phyloP scores from a whole-genome alignment of 2,888 invertebrate genomes.

The Acleris sparsana region DNA sequence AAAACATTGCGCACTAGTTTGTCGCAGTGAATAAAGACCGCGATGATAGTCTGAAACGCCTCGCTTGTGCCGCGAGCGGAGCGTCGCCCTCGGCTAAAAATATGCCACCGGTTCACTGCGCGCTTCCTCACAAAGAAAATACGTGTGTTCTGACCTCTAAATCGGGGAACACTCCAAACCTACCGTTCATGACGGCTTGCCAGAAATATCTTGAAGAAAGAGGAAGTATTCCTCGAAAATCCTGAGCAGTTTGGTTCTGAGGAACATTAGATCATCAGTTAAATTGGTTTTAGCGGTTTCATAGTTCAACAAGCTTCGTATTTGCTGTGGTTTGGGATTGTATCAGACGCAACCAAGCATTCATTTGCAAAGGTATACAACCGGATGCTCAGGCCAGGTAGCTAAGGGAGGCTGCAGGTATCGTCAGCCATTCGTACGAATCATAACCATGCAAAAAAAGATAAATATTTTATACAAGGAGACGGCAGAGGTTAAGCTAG shows the following conservation, averaged over 20 bases:
- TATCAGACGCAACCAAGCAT: constrained; percentile 24
- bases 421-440: not conserved
- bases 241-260: constrained; percentile 6
- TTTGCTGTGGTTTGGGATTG: constrained; percentile 8
- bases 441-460: constrained; percentile 21
- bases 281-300: constrained; percentile 10
- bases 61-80: constrained; percentile 47
- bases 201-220: constrained; percentile 41
- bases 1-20: constrained; percentile 19
- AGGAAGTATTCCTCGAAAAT: constrained; percentile 27
- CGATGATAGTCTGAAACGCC: constrained; percentile 35
- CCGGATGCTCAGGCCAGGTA: constrained; percentile 14
- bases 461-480: not conserved
- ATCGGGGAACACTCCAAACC: constrained; percentile 58
- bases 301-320: constrained; percentile 7
- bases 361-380: constrained; percentile 9
- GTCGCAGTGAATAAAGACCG: constrained; percentile 26
- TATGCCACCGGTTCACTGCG: constrained; percentile 71
- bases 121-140: constrained; percentile 78
- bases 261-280: constrained; percentile 9
- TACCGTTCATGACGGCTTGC: constrained; percentile 47
- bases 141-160: constrained; percentile 70
- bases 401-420: constrained; percentile 1
- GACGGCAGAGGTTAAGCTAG: too few species aligned
- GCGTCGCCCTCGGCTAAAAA: constrained; percentile 81